A percentile compares a stretch with the other conserved stretches of the same genome.
Evolutionary conservation across 2,888 invertebrate species (phyloP).

Genomic region (Drosophila mimetica): DNA sequence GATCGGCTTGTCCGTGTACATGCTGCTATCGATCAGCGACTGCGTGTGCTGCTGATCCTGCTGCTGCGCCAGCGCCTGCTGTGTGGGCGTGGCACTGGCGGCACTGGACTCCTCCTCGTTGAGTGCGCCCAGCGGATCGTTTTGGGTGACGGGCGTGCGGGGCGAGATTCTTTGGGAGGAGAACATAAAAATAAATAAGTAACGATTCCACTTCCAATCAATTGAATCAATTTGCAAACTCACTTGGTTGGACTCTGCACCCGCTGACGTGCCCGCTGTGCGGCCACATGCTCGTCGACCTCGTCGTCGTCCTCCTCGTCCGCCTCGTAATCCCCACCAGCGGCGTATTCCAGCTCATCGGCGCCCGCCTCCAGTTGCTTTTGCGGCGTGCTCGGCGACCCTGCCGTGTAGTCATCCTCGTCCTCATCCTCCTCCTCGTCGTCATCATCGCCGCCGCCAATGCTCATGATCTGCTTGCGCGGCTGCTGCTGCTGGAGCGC

Average conservation of each 20-base stretch:
- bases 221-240: slow-evolving; percentile 12
- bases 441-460: slow-evolving; percentile 67
- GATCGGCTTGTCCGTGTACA: slow-evolving; percentile 88
- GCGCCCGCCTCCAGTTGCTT: slow-evolving; percentile 33
- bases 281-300: slow-evolving; percentile 49
- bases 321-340: slow-evolving; percentile 64
- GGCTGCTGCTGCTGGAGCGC: slow-evolving; percentile 54
- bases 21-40: slow-evolving; percentile 73
- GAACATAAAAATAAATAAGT: not conserved
- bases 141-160: slow-evolving; percentile 94
- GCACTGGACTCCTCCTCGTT: slow-evolving; percentile 81
- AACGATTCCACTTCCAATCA: not conserved
- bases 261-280: slow-evolving; percentile 50
- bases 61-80: slow-evolving; percentile 14
- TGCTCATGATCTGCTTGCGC: slow-evolving; percentile 80
- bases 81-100: slow-evolving; percentile 33
- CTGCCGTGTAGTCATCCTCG: slow-evolving; percentile 34
- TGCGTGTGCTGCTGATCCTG: slow-evolving; percentile 9
- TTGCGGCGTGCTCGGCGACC: slow-evolving; percentile 42
- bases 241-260: slow-evolving; percentile 84
- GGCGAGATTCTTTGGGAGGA: slow-evolving; percentile 86
- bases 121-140: slow-evolving; percentile 95
- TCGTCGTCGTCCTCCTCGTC: slow-evolving; percentile 59
- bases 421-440: slow-evolving; percentile 44
- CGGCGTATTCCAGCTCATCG: slow-evolving; percentile 45